These are phyloP conservation scores for Tinea trinotella DNA, from an alignment of 2,888 invertebrate species.

Conservation along the genomic window DNA sequence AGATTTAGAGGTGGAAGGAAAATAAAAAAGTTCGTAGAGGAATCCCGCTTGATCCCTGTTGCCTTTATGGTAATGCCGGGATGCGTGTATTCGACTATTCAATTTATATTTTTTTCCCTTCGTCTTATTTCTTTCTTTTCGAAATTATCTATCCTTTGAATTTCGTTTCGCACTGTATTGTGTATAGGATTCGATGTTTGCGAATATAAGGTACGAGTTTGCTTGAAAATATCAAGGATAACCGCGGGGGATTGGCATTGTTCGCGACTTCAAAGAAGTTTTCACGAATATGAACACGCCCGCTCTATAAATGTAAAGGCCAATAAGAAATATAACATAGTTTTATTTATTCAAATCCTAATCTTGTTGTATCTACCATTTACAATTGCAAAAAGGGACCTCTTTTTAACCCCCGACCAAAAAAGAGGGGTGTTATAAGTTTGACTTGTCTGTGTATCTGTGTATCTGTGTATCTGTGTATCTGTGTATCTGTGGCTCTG, in stretches of 20 bases:
- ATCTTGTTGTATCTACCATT: neutral
- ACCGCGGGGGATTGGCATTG: slow-evolving; percentile 68
- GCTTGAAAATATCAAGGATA: slow-evolving; percentile 66
- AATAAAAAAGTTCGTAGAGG: slow-evolving; percentile 72
- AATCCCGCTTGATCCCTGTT: slow-evolving; percentile 70
- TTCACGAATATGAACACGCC: slow-evolving; percentile 52
- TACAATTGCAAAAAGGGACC: too few relatives aligned
- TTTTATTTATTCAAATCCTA: neutral
- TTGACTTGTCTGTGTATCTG: too few relatives aligned
- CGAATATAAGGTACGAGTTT: slow-evolving; percentile 66
- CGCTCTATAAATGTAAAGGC: slow-evolving; percentile 29
- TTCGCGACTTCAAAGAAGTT: slow-evolving; percentile 69
- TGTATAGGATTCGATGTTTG: slow-evolving; percentile 61
- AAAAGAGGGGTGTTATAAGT: too few relatives aligned
- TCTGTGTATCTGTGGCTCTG: too few relatives aligned
- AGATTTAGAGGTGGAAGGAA: slow-evolving; percentile 73
- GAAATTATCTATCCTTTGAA: slow-evolving; percentile 72
- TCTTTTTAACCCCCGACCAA: too few relatives aligned
- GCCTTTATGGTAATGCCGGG: slow-evolving; percentile 71
- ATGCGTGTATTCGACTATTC: slow-evolving; percentile 72
- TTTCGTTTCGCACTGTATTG: slow-evolving; percentile 72
- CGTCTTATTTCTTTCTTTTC: slow-evolving; percentile 65
- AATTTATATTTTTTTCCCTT: slow-evolving; percentile 70
- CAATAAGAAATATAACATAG: slow-evolving; percentile 21
- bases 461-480: too few relatives aligned